These are phyloP conservation scores for Corythaixoides concolor DNA, from an alignment of 2,113 vertebrate species.

Conservation along the genomic window DNA sequence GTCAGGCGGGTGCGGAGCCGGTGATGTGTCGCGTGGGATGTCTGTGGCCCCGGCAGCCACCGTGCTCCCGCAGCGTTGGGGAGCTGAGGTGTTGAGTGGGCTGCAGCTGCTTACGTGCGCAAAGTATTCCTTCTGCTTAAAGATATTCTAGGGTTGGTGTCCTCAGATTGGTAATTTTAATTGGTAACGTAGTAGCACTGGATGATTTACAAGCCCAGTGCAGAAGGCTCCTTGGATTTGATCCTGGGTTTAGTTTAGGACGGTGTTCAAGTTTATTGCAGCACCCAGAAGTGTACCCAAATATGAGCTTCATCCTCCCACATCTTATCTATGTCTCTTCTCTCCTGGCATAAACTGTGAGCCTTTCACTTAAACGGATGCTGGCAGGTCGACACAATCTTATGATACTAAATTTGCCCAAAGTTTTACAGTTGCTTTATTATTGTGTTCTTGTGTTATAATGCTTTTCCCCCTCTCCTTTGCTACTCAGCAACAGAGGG, in stretches of 20 bases:
- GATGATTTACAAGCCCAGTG: neutral
- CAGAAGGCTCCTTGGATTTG: neutral
- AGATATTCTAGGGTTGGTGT: neutral
- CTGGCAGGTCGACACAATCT: neutral
- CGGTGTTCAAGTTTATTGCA: neutral
- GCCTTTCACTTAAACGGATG: neutral
- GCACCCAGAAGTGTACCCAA: neutral
- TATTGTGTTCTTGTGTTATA: neutral
- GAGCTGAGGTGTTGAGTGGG: neutral
- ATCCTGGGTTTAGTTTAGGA: neutral
- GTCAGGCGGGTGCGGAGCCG: fast-evolving
- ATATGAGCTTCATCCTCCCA: neutral
- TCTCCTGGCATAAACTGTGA: neutral
- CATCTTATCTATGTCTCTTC: neutral
- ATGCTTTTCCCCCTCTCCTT: neutral
- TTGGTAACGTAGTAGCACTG: neutral
- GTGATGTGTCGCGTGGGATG: neutral
- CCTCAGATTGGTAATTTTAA: neutral
- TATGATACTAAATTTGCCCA: neutral
- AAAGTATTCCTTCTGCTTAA: neutral
- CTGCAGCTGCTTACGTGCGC: neutral
- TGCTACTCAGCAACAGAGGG: neutral
- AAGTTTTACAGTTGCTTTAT: neutral
- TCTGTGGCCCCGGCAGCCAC: neutral
- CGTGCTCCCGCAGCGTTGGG: neutral